A percentile compares a stretch with the other conserved stretches of the same genome.
Evolutionary conservation across 2,888 invertebrate genomes (phyloP).

Genomic region (Sphaerolaimus hirsutus): DNA sequence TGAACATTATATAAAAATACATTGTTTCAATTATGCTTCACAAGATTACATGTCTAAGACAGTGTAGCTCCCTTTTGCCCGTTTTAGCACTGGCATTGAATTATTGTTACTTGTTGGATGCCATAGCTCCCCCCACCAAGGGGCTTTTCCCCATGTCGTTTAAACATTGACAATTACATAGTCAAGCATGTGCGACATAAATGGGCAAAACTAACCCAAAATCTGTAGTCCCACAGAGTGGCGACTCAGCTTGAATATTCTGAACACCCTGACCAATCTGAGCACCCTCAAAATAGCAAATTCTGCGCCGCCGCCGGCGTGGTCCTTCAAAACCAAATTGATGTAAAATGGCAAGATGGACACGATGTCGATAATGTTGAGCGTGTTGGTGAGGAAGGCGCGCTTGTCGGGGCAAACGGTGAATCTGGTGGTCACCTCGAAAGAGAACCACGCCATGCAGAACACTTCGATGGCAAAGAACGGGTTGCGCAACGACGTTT

Average conservation of each 20-base stretch:
- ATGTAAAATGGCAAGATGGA: not conserved
- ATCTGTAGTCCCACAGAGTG: conserved; percentile 1
- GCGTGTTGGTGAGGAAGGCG: conserved; percentile 1
- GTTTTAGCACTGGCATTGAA: no score
- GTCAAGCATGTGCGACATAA: no score
- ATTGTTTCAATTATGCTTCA: no score
- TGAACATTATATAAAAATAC: no score
- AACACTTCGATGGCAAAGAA: not conserved
- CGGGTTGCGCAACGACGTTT: not conserved
- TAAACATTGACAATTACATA: no score
- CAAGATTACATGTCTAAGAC: no score
- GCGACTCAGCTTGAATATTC: conserved; percentile 3
- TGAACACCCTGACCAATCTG: not conserved
- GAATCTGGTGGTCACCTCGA: not conserved
- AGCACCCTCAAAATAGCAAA: conserved; percentile 1
- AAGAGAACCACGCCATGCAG: conserved; percentile 1
- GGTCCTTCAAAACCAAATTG: not conserved
- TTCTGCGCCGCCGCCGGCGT: not conserved
- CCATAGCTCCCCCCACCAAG: no score
- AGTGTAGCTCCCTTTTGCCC: no score
- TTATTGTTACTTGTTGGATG: no score
- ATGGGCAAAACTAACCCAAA: no score
- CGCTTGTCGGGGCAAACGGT: conserved; percentile 4
- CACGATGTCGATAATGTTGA: conserved; percentile 1
- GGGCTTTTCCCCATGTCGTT: no score